Base-by-base conservation (phyloP, 2,113 vertebrate genomes). In the Burhinus bistriatus region DNA sequence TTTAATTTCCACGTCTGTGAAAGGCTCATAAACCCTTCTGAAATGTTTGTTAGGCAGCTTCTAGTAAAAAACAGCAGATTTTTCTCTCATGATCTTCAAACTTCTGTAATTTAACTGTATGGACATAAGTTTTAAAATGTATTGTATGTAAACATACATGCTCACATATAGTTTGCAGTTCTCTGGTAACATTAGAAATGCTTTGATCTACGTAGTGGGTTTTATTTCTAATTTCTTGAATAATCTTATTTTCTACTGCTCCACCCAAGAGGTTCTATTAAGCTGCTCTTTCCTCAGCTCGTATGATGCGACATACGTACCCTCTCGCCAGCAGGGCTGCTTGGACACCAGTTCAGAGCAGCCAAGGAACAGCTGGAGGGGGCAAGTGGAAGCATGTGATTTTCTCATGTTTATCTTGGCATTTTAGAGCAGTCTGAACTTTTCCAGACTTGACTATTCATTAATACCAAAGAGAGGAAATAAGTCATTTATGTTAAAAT, bases 371-470 rank as follows among this genome's bases (percentile, higher is more conserved):
- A 91, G 69, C 66, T 97, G 89, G 72, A 71, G n/a, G n/a, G 81
- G 61, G 81, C 64, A 91, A 91, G n/a, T 73, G 54, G 47, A 95
- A 75, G 16, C 30, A 80, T 77, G 64, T 76, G 70, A 87, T 82
- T 83, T 85, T 62, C 71, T 90, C 11, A 6, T 92, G 83, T 97
- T 97, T 96, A 27, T 86, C 65, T 92, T 97, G 93, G 91, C 82
- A 19, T 79, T 88, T 89, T 79, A 36, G 58, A 65, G 38, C 58
- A 72, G 68, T 77, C 76, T 92, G 76, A 93, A 42, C 55, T 93
- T 85, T 95, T 95, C 89, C 93, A 96, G 30, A 71, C 70, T 29
- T 87, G 40, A 89, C 20, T 49, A 34, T 85, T 95, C 52, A 68
- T 84, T 95, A 93, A 69, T 58, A 91, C 34, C 19, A 95, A 93